These are phyloP conservation scores for Epiblema foenella DNA, from an alignment of 2,888 invertebrate species.

Conservation along the genomic window DNA sequence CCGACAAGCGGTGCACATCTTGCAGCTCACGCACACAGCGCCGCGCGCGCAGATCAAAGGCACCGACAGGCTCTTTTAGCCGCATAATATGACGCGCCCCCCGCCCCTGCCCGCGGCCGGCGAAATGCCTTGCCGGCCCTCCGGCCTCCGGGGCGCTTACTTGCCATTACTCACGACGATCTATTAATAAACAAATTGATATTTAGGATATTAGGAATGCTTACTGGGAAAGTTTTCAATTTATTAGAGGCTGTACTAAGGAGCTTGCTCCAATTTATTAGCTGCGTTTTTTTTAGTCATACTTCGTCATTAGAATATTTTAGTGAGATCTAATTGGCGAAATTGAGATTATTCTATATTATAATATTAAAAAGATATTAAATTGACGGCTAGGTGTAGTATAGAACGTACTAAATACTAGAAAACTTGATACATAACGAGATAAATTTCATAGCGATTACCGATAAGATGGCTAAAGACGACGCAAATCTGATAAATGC, in stretches of 20 bases:
- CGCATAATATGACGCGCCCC: conserved; percentile 84
- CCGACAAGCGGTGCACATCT: conserved; percentile 80
- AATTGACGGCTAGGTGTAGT: not conserved
- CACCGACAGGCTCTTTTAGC: conserved; percentile 85
- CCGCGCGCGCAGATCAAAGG: conserved; percentile 78
- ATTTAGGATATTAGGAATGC: conserved; percentile 79
- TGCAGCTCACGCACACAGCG: conserved; percentile 57
- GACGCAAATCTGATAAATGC: conserved; percentile 50
- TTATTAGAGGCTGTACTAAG: conserved; percentile 50
- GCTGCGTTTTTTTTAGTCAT: not conserved
- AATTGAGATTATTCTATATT: not conserved
- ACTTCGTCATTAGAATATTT: not conserved
- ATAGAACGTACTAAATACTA: not conserved
- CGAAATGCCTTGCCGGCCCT: conserved; percentile 69
- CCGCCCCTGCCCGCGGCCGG: conserved; percentile 74
- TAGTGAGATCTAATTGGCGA: not conserved
- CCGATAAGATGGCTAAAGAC: conserved; percentile 39
- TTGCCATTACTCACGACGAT: conserved; percentile 83
- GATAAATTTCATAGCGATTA: conserved; percentile 40
- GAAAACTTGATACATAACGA: conserved; percentile 28
- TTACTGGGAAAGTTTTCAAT: conserved; percentile 64
- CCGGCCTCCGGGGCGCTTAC: conserved; percentile 76
- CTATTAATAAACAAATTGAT: conserved; percentile 84
- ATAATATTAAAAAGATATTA: not conserved
- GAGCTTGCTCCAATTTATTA: conserved; percentile 15